A percentile compares a stretch with the other conserved stretches of the same genome.
phyloP scores from a whole-genome alignment of 2,113 vertebrate genomes.

The Cyphomyrus discorhynchus region DNA sequence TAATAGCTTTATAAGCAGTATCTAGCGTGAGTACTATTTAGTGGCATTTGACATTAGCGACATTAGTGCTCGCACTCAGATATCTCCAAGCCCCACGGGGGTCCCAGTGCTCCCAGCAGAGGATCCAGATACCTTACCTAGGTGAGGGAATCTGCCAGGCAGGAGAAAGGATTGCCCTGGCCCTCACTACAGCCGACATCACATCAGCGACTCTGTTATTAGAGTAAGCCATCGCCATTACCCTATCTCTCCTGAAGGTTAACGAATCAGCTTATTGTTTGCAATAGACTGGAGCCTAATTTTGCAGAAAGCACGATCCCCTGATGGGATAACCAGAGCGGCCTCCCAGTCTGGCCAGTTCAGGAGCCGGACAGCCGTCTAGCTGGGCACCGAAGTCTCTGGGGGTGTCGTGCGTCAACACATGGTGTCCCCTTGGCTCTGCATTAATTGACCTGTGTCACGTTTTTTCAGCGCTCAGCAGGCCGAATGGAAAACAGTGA shows the following conservation, averaged over 20 bases:
- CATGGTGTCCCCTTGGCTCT: background rate
- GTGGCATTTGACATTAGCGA: background rate
- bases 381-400: conserved; percentile 17
- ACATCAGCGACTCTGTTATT: background rate
- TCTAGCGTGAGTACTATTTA: background rate
- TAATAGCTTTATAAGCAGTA: background rate
- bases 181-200: background rate
- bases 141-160: background rate
- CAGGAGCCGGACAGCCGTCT: conserved; percentile 4
- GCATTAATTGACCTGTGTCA: conserved; percentile 18
- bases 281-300: background rate
- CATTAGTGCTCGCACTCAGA: background rate
- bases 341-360: background rate
- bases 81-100: background rate
- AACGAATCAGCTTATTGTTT: background rate
- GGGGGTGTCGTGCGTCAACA: conserved; percentile 28
- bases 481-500: background rate
- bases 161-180: background rate
- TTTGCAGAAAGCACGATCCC: background rate
- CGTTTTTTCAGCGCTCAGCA: conserved; percentile 12
- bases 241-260: background rate
- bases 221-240: background rate
- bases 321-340: background rate
- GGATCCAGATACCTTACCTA: background rate
- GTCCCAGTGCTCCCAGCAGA: background rate